Evolutionary conservation across 2,888 invertebrate genomes (phyloP), one percentile per base, ranked within the genome.

Genomic region (Nemoura dubitans): DNA sequence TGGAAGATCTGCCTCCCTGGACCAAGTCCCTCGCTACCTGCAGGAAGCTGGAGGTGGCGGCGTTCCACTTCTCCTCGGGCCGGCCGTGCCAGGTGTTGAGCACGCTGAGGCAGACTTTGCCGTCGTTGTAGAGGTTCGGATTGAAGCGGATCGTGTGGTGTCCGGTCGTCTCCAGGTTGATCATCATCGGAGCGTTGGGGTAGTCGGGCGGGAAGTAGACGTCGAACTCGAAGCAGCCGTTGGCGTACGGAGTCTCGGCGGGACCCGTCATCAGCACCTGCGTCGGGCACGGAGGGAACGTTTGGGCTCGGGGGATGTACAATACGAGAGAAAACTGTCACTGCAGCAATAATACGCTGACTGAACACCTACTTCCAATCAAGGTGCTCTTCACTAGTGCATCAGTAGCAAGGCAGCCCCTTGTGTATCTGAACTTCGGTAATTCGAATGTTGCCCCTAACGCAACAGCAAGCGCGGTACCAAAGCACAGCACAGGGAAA

Each of bases 11-110:
- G 26, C 10, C 25, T 87, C 29, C 0, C 80, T 36, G 36, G 5
- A 6, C 59, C 59, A 16, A 59, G 36, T 36, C 16, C 16, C 2
- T 59, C 6, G 16, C 25, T 76, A 89, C 89, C 90, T 88, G 90
- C 87, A 98, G 93, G 91, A 98, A 98, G 91, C 97, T 98, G 81
- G 98, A 98, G 0, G 98, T 98, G 91, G 98, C 97, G 88, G 98
- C 96, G 92, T 98, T 98, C 98, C 98, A 98, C 91, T 98, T 98
- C 92, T 98, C 98, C 92, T 98, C 98, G 29, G 98, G 98, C 86
- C 98, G 93, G 7, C 98, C 98, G 91, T 98, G 98, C 98, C 98
- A 98, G 0, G 98, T 98, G 92, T 98, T 98, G 89, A 98, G 93
- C 89, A 98, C 97, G 89, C 98, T 98, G 90, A 98, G 95, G 92